Evolutionary conservation across 2,888 invertebrate genomes (phyloP).

Genomic region (Balanococcus diminutus): DNA sequence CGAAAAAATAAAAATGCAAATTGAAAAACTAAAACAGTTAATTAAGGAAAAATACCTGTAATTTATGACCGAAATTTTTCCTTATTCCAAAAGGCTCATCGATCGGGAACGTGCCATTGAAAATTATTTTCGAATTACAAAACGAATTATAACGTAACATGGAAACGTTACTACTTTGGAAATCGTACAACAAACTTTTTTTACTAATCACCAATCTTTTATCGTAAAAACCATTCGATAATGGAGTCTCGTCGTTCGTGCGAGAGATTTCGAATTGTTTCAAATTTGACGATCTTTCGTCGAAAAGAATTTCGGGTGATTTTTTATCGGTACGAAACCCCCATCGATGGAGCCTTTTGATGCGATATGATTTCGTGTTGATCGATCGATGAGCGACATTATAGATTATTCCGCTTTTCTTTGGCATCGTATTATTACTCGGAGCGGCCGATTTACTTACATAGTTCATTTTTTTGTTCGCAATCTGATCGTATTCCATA

Average conservation of each 20-base stretch:
- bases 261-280: not conserved
- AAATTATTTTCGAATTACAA: conserved; percentile 65
- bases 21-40: not conserved
- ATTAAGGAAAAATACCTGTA: conserved; percentile 39
- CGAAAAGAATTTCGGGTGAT: not conserved
- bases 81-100: conserved; percentile 64
- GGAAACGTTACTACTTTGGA: not conserved
- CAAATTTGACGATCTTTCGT: not conserved
- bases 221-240: not conserved
- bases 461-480: not conserved
- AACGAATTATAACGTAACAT: conserved; percentile 28
- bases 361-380: conserved; percentile 26
- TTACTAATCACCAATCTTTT: not conserved
- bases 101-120: conserved; percentile 86
- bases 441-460: conserved; percentile 1
- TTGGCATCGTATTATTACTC: conserved; percentile 12
- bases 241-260: not conserved
- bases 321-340: not conserved
- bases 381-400: conserved; percentile 1
- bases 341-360: conserved; percentile 26
- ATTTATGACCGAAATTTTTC: conserved; percentile 52
- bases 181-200: not conserved
- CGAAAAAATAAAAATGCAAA: not conserved
- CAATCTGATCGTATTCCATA: not conserved
- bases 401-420: conserved; percentile 16